Percentiles rank a stretch among this genome's conserved stretches.
These are phyloP conservation scores for Apeltes quadracus DNA, from an alignment of 2,113 vertebrate species.

Conservation along the genomic window DNA sequence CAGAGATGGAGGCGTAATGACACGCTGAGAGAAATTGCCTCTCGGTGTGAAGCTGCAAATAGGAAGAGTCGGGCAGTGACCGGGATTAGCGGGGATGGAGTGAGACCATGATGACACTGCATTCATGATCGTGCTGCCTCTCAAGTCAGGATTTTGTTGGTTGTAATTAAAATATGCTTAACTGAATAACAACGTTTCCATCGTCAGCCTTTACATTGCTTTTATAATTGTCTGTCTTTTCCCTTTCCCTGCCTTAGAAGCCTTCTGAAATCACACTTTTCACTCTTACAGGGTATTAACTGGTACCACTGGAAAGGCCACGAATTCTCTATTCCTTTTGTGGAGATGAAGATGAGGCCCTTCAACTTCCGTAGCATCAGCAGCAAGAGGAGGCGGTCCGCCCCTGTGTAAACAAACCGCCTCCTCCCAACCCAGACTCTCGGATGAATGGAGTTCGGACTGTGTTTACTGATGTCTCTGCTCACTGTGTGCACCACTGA, in stretches of 20 bases:
- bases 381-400: slow-evolving; percentile 89
- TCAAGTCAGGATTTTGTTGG: slow-evolving; percentile 4
- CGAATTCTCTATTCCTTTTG: slow-evolving; percentile 96
- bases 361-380: slow-evolving; percentile 87
- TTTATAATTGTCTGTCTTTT: slow-evolving; percentile 6
- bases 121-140: slow-evolving; percentile 4
- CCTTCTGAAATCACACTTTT: slow-evolving; percentile 11
- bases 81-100: slow-evolving; percentile 18
- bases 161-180: slow-evolving; percentile 17
- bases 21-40: slow-evolving; percentile 15
- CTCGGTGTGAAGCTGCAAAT: slow-evolving; percentile 16
- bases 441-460: slow-evolving; percentile 56
- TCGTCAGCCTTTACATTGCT: neutral
- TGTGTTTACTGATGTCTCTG: slow-evolving; percentile 34
- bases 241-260: neutral
- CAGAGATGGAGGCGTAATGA: slow-evolving; percentile 29
- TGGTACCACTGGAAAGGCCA: slow-evolving; percentile 99
- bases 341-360: slow-evolving; percentile 98
- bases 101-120: slow-evolving; percentile 30
- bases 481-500: slow-evolving; percentile 32
- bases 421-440: slow-evolving; percentile 21
- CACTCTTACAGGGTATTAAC: slow-evolving; percentile 90
- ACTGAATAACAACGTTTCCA: slow-evolving; percentile 8
- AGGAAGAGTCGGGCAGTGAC: neutral
- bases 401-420: slow-evolving; percentile 78